phyloP scores from a whole-genome alignment of 2,113 vertebrate species.

The Shinisaurus crocodilurus region DNA sequence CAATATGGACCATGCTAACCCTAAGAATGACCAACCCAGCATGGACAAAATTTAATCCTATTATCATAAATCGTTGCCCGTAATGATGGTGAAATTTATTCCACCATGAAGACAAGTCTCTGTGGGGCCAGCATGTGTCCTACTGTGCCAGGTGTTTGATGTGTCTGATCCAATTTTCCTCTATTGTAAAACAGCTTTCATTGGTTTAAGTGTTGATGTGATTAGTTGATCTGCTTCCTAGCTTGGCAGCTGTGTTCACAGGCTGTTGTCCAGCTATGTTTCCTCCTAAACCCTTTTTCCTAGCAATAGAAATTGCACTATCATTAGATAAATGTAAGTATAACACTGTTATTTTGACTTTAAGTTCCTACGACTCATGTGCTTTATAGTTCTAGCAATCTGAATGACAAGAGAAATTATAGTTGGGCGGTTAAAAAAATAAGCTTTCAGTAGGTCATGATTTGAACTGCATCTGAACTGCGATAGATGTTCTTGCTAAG shows the following conservation, averaged over 20 bases:
- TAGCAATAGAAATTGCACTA: conserved; percentile 30
- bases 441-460: not conserved
- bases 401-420: conserved; percentile 12
- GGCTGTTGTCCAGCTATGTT: conserved; percentile 50
- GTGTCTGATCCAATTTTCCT: conserved; percentile 46
- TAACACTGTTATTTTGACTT: conserved; percentile 43
- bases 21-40: not conserved
- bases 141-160: conserved; percentile 36
- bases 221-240: conserved; percentile 56
- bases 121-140: conserved; percentile 20
- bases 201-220: conserved; percentile 58
- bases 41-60: conserved; percentile 17
- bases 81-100: conserved; percentile 26
- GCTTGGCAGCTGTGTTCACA: conserved; percentile 63
- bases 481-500: not conserved
- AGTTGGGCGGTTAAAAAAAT: not conserved
- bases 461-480: not conserved
- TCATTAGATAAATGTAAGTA: conserved; percentile 55
- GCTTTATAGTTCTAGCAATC: not conserved
- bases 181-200: conserved; percentile 50
- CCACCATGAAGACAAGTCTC: conserved; percentile 32
- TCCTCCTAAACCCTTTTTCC: conserved; percentile 46
- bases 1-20: not conserved
- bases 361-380: conserved; percentile 22
- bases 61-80: conserved; percentile 9